phyloP scores from a whole-genome alignment of 2,113 vertebrate genomes.

The Bolborhynchus lineola region DNA sequence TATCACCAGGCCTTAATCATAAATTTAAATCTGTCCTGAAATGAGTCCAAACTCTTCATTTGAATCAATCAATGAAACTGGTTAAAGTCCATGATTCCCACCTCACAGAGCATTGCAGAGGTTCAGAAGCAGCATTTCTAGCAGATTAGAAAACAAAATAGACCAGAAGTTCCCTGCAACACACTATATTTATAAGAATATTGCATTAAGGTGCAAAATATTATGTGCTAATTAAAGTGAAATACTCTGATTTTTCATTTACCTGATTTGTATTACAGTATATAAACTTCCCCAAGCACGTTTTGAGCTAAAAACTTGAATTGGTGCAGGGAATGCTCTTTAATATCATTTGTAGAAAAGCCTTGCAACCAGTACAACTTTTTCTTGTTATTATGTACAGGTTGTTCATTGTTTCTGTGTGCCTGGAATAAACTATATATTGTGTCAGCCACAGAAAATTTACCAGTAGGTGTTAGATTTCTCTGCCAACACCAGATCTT shows the following conservation, averaged over 20 bases:
- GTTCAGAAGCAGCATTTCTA: neutral
- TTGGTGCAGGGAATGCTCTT: neutral
- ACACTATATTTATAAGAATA: neutral
- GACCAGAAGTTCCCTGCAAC: neutral
- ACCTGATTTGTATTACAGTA: neutral
- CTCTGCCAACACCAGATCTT: neutral
- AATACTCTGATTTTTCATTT: neutral
- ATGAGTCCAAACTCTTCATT: neutral
- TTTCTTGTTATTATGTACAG: neutral
- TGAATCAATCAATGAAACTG: neutral
- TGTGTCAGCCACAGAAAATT: neutral
- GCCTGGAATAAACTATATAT: neutral
- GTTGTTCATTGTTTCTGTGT: neutral
- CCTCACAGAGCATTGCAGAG: neutral
- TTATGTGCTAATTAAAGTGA: neutral
- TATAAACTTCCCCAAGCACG: neutral
- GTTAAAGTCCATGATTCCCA: neutral
- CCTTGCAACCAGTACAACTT: neutral
- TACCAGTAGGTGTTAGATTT: neutral
- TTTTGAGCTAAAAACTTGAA: neutral
- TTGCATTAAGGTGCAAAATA: neutral
- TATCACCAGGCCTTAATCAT: neutral
- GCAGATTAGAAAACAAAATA: neutral
- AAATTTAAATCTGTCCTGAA: neutral
- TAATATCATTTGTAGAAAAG: neutral